Percentiles rank a stretch among this genome's conserved stretches.
These are phyloP conservation scores for Trisateles emortualis DNA, from an alignment of 2,888 invertebrate species.

Conservation along the genomic window DNA sequence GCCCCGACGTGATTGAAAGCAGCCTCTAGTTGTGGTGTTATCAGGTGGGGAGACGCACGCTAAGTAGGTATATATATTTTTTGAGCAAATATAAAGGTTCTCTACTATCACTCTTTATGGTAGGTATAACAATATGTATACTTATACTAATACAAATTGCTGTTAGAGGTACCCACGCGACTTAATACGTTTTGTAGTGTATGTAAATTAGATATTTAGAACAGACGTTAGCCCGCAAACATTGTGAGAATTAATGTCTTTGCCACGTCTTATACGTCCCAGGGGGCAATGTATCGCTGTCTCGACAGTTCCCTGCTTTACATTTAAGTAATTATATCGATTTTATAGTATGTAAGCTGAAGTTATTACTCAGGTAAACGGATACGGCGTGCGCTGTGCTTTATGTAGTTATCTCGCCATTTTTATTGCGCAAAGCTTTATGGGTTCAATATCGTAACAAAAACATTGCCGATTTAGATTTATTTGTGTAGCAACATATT, in stretches of 20 bases:
- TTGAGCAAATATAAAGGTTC: no score
- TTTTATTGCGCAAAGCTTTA: no score
- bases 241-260: constrained; percentile 74
- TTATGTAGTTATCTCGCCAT: neutral
- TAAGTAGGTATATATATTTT: no score
- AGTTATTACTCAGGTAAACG: constrained; percentile 9
- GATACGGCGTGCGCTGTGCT: no score
- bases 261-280: constrained; percentile 53
- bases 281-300: constrained; percentile 44
- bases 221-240: constrained; percentile 72
- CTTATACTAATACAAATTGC: constrained; percentile 62
- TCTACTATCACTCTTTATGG: no score
- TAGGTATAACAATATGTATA: constrained; percentile 37
- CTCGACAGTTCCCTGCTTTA: constrained; percentile 37
- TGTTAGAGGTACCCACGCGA: constrained; percentile 56
- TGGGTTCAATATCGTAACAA: no score
- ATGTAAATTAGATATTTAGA: constrained; percentile 78
- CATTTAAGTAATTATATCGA: constrained; percentile 39
- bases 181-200: constrained; percentile 61
- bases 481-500: no score
- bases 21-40: no score
- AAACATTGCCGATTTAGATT: no score
- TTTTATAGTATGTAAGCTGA: constrained; percentile 18
- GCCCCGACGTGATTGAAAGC: no score
- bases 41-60: no score